Percentiles rank a stretch among this genome's conserved stretches.
These are phyloP conservation scores for Sanderia malayensis DNA, from an alignment of 30 jellyfish, hydroid and myxozoan genomes.

Conservation along the genomic window DNA sequence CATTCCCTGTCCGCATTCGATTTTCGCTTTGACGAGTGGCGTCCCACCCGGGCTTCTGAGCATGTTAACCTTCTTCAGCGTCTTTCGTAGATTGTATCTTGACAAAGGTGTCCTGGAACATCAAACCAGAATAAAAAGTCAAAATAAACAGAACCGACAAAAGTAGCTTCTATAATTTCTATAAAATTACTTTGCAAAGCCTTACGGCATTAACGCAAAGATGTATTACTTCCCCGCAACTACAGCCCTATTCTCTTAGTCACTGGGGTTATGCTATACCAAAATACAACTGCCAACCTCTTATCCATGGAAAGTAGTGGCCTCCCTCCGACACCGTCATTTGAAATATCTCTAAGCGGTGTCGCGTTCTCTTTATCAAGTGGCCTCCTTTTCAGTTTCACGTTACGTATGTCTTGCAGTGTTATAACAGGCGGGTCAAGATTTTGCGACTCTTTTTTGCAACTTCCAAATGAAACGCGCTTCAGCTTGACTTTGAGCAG, in stretches of 20 bases:
- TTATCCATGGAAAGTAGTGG: background rate
- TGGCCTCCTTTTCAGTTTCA: slow-evolving; percentile 53
- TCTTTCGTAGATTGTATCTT: slow-evolving; percentile 44
- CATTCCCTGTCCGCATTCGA: slow-evolving; percentile 72
- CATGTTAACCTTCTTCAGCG: slow-evolving; percentile 52
- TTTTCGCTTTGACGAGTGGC: slow-evolving; percentile 52
- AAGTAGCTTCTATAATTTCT: too few relatives aligned
- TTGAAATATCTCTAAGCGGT: slow-evolving; percentile 31
- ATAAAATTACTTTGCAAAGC: too few relatives aligned
- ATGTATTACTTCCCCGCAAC: too few relatives aligned
- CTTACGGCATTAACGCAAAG: too few relatives aligned
- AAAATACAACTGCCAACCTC: background rate
- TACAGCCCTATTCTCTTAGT: too few relatives aligned
- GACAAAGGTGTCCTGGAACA: slow-evolving; percentile 70
- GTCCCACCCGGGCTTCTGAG: slow-evolving; percentile 95
- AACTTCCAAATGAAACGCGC: slow-evolving; percentile 6
- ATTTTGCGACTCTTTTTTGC: background rate
- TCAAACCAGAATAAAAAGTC: too few relatives aligned
- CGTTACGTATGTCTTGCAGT: slow-evolving; percentile 32
- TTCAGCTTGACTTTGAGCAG: slow-evolving; percentile 38
- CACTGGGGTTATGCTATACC: too few relatives aligned
- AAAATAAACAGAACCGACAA: too few relatives aligned
- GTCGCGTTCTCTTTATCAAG: background rate
- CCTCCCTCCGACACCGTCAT: background rate
- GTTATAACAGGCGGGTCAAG: slow-evolving; percentile 35